Conservation (phyloP, 2,888 invertebrate species). For the Agrotis clavis region DNA sequence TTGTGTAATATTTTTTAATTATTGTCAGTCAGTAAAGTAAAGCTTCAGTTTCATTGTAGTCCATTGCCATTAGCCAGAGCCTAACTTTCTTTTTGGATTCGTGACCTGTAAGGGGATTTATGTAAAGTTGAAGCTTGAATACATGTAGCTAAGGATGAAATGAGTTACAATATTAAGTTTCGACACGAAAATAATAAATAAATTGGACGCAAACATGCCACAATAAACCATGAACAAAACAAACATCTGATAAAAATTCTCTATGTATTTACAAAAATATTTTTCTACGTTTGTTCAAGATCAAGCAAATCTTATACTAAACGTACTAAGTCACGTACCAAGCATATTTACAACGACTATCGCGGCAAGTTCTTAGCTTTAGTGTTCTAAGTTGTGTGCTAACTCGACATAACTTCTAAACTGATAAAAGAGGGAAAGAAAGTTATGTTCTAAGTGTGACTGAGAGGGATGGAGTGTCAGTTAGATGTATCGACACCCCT, state of each 20-base stretch:
- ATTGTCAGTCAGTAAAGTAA: no score
- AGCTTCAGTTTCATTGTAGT: no score
- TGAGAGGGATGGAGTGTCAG: slow-evolving; percentile 8
- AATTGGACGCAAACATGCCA: no score
- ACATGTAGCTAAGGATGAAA: no score
- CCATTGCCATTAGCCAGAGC: no score
- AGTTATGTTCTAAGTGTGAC: slow-evolving; percentile 20
- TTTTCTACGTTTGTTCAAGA: slow-evolving; percentile 18
- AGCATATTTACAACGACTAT: slow-evolving; percentile 60
- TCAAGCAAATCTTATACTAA: slow-evolving; percentile 19
- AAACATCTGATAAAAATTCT: neutral
- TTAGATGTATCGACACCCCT: neutral
- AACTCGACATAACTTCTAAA: slow-evolving; percentile 46
- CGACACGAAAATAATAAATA: no score
- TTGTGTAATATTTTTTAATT: no score
- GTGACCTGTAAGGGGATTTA: no score
- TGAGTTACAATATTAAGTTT: no score
- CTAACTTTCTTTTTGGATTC: no score
- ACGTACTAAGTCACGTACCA: slow-evolving; percentile 57
- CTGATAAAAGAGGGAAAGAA: slow-evolving; percentile 28
- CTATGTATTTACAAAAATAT: slow-evolving; percentile 19
- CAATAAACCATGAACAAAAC: slow-evolving; percentile 17
- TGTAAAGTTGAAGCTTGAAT: no score
- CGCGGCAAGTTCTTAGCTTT: slow-evolving; percentile 47
- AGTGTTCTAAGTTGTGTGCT: slow-evolving; percentile 52